Conservation (phyloP, 2,113 vertebrate species). For the Heterochromis multidens region DNA sequence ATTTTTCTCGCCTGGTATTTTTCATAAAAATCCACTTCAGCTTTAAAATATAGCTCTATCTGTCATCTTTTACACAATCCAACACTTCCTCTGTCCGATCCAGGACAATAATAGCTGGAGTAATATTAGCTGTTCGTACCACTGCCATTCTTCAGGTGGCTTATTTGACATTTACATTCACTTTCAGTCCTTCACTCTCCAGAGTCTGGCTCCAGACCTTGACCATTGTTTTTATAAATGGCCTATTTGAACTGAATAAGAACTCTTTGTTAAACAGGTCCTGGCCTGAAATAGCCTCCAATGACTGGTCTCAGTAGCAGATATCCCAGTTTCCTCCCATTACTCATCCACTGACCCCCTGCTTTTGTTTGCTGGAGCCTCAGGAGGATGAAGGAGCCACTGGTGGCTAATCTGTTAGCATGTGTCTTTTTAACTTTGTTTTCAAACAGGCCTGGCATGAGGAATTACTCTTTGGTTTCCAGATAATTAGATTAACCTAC, state of each 20-base stretch:
- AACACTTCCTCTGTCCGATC: background rate
- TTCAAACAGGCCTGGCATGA: background rate
- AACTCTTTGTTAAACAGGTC: background rate
- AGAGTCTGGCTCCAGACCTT: background rate
- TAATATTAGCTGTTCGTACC: background rate
- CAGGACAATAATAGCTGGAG: background rate
- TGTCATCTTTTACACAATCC: background rate
- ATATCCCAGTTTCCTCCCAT: background rate
- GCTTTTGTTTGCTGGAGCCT: background rate
- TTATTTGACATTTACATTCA: background rate
- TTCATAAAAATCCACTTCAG: background rate
- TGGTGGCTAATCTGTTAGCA: background rate
- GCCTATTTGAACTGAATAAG: background rate
- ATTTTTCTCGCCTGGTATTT: background rate
- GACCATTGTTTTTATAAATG: background rate
- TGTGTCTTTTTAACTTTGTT: background rate
- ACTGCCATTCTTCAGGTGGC: background rate
- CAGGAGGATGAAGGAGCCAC: background rate
- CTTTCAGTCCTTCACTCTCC: background rate
- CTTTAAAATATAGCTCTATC: background rate
- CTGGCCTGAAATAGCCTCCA: background rate
- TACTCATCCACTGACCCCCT: background rate
- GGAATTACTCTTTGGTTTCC: background rate
- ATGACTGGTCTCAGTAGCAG: background rate
- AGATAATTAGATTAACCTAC: background rate